phyloP scores from a whole-genome alignment of 2,113 vertebrate genomes.

The Bostrychus sinensis region DNA sequence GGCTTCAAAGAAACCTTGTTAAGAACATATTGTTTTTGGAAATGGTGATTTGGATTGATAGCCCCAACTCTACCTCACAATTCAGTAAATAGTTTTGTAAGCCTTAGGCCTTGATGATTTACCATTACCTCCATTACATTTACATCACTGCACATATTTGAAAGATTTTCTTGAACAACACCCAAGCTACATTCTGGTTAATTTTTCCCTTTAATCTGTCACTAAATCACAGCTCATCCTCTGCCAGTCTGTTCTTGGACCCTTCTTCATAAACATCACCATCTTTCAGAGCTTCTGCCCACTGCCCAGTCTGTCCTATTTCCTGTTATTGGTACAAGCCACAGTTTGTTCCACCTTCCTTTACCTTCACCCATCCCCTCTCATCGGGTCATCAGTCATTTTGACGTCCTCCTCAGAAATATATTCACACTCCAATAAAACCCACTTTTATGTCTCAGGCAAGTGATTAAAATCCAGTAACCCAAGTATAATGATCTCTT shows the following conservation, averaged over 20 bases:
- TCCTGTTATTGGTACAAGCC: background rate
- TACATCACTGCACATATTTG: too few relatives aligned
- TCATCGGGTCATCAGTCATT: background rate
- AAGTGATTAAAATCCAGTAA: conserved; percentile 1
- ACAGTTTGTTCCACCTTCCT: background rate
- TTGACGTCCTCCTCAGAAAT: background rate
- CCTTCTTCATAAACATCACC: background rate
- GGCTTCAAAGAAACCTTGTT: too few relatives aligned
- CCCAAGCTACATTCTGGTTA: background rate
- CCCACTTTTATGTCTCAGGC: background rate
- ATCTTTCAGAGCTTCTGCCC: background rate
- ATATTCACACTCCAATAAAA: background rate
- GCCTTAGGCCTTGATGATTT: too few relatives aligned
- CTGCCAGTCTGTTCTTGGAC: background rate
- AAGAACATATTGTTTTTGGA: too few relatives aligned
- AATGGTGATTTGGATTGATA: too few relatives aligned
- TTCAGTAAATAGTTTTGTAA: too few relatives aligned
- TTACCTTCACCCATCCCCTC: conserved; percentile 1
- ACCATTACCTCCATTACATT: too few relatives aligned
- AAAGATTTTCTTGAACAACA: too few relatives aligned
- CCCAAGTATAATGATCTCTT: background rate
- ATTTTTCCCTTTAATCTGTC: background rate
- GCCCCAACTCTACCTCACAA: too few relatives aligned
- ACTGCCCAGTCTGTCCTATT: background rate
- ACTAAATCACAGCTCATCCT: background rate